Base-by-base conservation (phyloP, 2,113 vertebrate genomes). In the Gobio gobio region DNA sequence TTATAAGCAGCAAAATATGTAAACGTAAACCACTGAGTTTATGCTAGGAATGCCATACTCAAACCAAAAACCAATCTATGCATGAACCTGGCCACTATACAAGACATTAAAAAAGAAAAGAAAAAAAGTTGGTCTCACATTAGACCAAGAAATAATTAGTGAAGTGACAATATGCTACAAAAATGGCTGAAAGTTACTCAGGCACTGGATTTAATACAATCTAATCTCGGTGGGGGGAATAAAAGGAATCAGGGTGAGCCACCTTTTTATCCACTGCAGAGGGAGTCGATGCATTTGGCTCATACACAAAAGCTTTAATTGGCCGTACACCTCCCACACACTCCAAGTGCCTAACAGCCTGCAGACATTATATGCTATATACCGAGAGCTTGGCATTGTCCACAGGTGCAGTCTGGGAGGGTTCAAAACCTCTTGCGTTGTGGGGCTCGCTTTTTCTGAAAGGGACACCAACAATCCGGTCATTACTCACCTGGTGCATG, bases 261-360 rank as follows among this genome's bases (percentile, higher is more conserved):
- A 10, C 33, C 36, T 77, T 81, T 82, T 86, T 85, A 68, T 78
- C 49, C 56, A 29, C 64, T 77, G 72, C 72, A 16, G 33, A 56
- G n/a, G 77, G 78, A 86, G 83, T 88, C 82, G 22, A 86, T 84
- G 59, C 47, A 40, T 83, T 81, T 80, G 73, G 54, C 63, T 78
- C 45, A 74, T 83, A 40, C 82, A 74, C 82, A 82, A 78, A 84
- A 70, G 81, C 75, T 79, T 84, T 87, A 78, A 87, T 84, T 73
- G 78, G 26, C 72, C 68, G 54, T 58, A 47, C 33, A 43, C 70
- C 78, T 26, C 83, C 83, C 78, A 85, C 83, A 74, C 70, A 70
- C 74, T 72, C 66, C 12, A 61, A 83, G 49, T 26, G 82, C 79
- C 47, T 59, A 79, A 49, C 76, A 61, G 22, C 49, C 58, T 86